Conservation (phyloP, 2,113 vertebrate genomes). For the Oriolus oriolus region DNA sequence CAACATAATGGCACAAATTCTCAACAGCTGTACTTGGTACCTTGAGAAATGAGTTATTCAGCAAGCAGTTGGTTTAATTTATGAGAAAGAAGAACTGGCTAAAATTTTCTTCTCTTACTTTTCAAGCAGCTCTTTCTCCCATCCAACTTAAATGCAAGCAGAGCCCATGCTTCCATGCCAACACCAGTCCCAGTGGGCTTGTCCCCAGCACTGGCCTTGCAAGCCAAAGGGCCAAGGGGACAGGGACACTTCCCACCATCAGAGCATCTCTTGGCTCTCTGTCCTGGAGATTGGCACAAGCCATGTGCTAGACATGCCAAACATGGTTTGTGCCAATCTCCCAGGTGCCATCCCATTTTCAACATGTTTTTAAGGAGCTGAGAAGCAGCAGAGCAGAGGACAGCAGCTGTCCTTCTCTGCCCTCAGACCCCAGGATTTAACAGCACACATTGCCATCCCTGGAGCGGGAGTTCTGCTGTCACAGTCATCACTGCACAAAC, state of each 20-base stretch:
- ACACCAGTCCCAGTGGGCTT: accelerated
- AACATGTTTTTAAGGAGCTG: accelerated
- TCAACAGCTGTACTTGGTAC: not conserved
- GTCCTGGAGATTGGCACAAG: not conserved
- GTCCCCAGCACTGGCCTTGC: not conserved
- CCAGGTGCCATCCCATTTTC: not conserved
- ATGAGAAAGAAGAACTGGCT: not conserved
- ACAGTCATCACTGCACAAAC: not conserved
- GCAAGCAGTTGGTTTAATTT: not conserved
- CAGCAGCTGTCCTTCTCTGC: not conserved
- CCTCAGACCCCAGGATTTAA: not conserved
- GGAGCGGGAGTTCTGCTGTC: not conserved
- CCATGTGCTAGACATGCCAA: accelerated
- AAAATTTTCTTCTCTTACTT: not conserved
- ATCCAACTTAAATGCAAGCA: accelerated
- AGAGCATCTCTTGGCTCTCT: not conserved
- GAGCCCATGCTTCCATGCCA: accelerated
- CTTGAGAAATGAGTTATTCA: not conserved
- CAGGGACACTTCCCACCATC: not conserved
- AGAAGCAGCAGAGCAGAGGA: not conserved
- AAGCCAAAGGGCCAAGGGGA: not conserved
- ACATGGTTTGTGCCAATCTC: not conserved
- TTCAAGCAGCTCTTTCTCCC: not conserved
- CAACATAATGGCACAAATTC: not conserved
- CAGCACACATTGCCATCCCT: not conserved